These are phyloP conservation scores for Palaemon carinicauda DNA, from an alignment of 1,140 invertebrate species.

Conservation along the genomic window DNA sequence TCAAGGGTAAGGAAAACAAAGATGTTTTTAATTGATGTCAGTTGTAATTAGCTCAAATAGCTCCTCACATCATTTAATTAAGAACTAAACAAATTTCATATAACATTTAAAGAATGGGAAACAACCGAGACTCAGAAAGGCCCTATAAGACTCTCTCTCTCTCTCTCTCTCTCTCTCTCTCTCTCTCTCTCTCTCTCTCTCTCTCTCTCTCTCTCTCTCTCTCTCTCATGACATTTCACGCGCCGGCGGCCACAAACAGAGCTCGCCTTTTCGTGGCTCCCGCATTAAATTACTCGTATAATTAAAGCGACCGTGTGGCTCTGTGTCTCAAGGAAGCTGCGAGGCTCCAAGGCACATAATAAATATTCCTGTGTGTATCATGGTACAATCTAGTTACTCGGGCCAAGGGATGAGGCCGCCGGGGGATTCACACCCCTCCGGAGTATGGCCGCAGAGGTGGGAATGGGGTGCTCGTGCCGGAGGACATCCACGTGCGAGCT, in stretches of 20 bases:
- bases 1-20: neutral
- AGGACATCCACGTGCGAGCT: neutral
- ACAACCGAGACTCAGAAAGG: no score
- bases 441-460: neutral
- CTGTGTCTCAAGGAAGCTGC: neutral
- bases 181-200: neutral
- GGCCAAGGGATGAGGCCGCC: neutral
- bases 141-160: neutral
- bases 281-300: slow-evolving; percentile 47
- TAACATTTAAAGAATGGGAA: no score
- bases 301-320: slow-evolving; percentile 25
- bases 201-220: slow-evolving; percentile 7
- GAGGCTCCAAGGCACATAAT: slow-evolving; percentile 14
- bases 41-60: no score
- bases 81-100: no score
- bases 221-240: slow-evolving; percentile 35
- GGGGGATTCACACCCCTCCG: neutral
- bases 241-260: neutral
- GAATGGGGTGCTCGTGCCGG: neutral
- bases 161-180: neutral
- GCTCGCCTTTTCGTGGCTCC: neutral
- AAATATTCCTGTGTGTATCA: slow-evolving; percentile 15
- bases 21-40: no score
- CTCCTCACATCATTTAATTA: no score
- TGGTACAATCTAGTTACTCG: neutral